phyloP scores from a whole-genome alignment of 2,113 vertebrate species.

The Corvus moneduloides region DNA sequence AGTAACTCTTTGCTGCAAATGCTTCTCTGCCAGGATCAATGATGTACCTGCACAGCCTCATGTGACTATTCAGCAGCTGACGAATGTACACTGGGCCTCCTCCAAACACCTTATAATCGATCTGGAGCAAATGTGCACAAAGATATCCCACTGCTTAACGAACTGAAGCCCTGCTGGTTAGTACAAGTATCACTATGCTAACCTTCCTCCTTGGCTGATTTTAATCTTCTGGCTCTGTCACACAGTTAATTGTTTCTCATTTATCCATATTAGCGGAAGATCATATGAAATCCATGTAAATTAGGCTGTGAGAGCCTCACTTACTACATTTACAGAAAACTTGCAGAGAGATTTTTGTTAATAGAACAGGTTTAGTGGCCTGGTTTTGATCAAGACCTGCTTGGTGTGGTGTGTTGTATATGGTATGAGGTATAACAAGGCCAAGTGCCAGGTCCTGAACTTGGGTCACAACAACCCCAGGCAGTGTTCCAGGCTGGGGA shows the following conservation, averaged over 20 bases:
- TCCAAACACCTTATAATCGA: neutral
- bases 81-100: neutral
- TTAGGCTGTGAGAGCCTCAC: neutral
- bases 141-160: neutral
- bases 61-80: neutral
- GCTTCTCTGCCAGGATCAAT: neutral
- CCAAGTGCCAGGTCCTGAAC: neutral
- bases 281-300: neutral
- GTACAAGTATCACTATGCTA: neutral
- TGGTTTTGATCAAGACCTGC: neutral
- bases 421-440: too few species aligned
- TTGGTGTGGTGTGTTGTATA: neutral
- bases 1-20: neutral
- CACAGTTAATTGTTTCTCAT: neutral
- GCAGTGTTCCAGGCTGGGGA: neutral
- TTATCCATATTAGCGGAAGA: conserved; percentile 12
- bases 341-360: neutral
- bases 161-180: neutral
- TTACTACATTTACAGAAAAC: neutral
- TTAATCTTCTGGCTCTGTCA: conserved; percentile 18
- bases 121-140: neutral
- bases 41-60: neutral
- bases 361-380: neutral
- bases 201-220: neutral
- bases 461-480: neutral